Base-by-base conservation (phyloP, 2,888 invertebrate genomes). In the Endotricha flammealis region DNA sequence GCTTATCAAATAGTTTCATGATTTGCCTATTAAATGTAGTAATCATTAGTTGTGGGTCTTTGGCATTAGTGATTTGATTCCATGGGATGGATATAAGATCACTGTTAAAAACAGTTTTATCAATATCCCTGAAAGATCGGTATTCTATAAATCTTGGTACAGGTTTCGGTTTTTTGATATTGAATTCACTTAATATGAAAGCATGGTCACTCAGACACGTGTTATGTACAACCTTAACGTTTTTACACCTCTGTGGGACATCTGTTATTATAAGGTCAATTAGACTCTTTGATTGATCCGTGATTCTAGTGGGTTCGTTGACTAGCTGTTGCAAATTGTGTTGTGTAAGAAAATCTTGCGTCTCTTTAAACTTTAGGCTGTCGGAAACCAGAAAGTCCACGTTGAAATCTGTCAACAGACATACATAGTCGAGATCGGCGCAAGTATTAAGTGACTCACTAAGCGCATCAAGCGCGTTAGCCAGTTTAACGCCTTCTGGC, bases 361-460 rank as follows among this genome's bases (percentile, higher is more conserved):
- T 22, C 9, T 43, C 33, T 36, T 29, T 32, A 7, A 24, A 32
- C 5, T 25, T 32, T 11, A 9, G 9, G 1, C 5, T 14, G 6
- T 42, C 20, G 2, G 35, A 7, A 6, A 10, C 10, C 4, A 37
- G n/a, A 1, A 44, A n/a, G 7, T 48, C 32, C 1, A 43, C 23
- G 27, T 48, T 48, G 20, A 48, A 34, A 9, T 48, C 48, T 0
- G 39, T 28, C 1, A 47, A 6, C 1, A 50, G 1, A 20, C 30
- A 41, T 3, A 38, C 12, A 12, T 39, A 23, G 9, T 46, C 31
- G 34, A 45, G 47, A 9, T 38, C 7, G 0, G 39, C 22, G 13
- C 42, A 36, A 1, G 14, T 2, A 12, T 29, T 41, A 0, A 48
- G 1, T 1, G 48, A 49, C 11, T 52, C 44, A 17, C 38, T 38